Evolutionary conservation across 2,113 vertebrate genomes (phyloP).

Genomic region (Proteles cristata): DNA sequence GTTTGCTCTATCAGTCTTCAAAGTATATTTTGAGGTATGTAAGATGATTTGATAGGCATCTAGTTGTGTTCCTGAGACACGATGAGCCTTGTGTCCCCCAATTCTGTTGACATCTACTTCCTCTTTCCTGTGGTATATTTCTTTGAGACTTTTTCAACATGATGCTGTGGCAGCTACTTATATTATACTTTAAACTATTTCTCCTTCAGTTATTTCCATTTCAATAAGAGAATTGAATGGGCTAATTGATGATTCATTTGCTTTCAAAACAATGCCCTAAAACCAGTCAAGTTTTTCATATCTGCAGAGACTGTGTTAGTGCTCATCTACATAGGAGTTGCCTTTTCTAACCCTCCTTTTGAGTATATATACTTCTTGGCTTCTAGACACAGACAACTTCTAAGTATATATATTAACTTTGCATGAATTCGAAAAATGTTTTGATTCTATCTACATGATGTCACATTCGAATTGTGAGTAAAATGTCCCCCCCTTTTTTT

Average conservation of each 20-base stretch:
- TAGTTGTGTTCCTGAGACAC: too few species aligned
- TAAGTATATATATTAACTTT: neutral
- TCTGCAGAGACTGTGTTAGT: neutral
- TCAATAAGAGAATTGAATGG: constrained; percentile 45
- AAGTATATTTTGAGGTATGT: too few species aligned
- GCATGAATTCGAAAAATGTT: constrained; percentile 16
- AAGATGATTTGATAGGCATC: too few species aligned
- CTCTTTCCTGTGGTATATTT: neutral
- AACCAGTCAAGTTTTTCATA: constrained; percentile 36
- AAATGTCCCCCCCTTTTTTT: neutral
- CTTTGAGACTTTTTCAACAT: neutral
- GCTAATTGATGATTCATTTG: constrained; percentile 42
- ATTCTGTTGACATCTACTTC: neutral
- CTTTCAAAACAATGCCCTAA: constrained; percentile 13
- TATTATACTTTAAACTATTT: neutral
- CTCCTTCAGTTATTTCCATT: constrained; percentile 50
- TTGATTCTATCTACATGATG: constrained; percentile 27
- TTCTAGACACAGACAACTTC: neutral
- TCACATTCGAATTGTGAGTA: neutral
- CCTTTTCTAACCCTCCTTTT: neutral
- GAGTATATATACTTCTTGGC: neutral
- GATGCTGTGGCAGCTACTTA: neutral
- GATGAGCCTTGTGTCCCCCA: too few species aligned
- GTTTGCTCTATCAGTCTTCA: too few species aligned
- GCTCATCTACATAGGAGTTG: neutral